phyloP scores from a whole-genome alignment of 1,140 invertebrate genomes.

The Laupala kohalensis region DNA sequence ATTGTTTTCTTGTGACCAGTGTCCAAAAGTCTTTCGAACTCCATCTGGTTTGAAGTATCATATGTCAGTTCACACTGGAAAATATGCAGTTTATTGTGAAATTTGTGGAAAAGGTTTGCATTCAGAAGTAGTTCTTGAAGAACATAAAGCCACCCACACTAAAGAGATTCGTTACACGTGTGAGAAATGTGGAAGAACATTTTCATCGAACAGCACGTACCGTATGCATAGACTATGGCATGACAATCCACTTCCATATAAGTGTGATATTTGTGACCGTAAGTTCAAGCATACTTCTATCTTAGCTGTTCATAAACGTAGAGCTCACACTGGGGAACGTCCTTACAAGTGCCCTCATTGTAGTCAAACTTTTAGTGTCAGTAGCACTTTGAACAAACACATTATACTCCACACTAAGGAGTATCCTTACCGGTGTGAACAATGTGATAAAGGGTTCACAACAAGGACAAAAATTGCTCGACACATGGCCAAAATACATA shows the following conservation, averaged over 20 bases:
- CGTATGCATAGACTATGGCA: conserved; percentile 14
- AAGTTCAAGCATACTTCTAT: conserved; percentile 15
- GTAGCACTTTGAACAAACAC: conserved; percentile 16
- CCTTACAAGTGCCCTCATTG: conserved; percentile 17
- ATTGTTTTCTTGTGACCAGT: conserved; percentile 6
- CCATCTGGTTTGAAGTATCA: conserved; percentile 11
- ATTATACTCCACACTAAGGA: conserved; percentile 14
- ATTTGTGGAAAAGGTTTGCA: conserved; percentile 14
- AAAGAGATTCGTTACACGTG: conserved; percentile 15
- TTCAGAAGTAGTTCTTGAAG: conserved; percentile 10
- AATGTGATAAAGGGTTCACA: conserved; percentile 15
- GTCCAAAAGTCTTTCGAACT: conserved; percentile 10
- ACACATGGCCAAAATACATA: conserved; percentile 13
- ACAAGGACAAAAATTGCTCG: conserved; percentile 11
- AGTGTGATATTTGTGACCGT: conserved; percentile 12
- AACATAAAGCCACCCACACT: conserved; percentile 14
- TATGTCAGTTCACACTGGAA: conserved; percentile 14
- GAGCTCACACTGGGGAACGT: conserved; percentile 15
- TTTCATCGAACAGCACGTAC: conserved; percentile 15
- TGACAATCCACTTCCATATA: conserved; percentile 15
- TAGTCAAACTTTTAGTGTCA: conserved; percentile 9
- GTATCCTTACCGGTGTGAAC: conserved; percentile 13
- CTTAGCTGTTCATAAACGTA: conserved; percentile 13
- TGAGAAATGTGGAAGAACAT: conserved; percentile 13
- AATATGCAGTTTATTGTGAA: conserved; percentile 13